Conservation (phyloP, 2,888 invertebrate species). For the Lasioglossum vierecki region DNA sequence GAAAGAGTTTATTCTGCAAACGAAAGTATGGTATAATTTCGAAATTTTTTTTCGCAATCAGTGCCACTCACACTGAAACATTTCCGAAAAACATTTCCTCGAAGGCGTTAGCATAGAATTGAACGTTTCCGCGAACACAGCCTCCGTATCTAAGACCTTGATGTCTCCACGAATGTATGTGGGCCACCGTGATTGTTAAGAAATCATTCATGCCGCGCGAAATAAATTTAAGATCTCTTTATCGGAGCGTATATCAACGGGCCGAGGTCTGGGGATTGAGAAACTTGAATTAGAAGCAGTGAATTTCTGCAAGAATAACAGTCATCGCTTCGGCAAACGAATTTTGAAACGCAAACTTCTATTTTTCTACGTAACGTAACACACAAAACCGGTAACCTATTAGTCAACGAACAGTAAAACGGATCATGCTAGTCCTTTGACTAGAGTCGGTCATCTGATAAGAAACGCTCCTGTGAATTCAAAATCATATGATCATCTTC, state of each 20-base stretch:
- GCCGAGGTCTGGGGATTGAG: conserved; percentile 37
- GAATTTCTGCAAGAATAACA: conserved; percentile 19
- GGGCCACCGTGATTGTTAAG: conserved; percentile 45
- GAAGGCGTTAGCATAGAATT: neutral
- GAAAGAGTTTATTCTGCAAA: neutral
- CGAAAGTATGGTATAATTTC: neutral
- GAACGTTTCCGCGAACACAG: neutral
- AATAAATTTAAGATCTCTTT: conserved; percentile 46
- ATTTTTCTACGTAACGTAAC: conserved; percentile 28
- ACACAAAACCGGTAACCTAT: conserved; percentile 26
- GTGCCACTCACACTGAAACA: neutral
- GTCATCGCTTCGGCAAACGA: neutral
- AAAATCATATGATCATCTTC: conserved; percentile 1
- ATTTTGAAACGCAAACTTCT: conserved; percentile 18
- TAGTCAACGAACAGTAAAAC: neutral
- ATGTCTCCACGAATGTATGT: conserved; percentile 12
- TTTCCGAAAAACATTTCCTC: neutral
- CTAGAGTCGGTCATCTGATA: conserved; percentile 19
- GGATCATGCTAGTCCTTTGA: conserved; percentile 8
- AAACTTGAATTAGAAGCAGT: conserved; percentile 55
- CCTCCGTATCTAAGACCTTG: conserved; percentile 11
- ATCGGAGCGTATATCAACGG: conserved; percentile 12
- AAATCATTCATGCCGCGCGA: conserved; percentile 39
- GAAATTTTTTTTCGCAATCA: neutral
- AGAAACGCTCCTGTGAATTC: neutral